Conservation (phyloP, 2,888 invertebrate species). For the Tipula vernalis region DNA sequence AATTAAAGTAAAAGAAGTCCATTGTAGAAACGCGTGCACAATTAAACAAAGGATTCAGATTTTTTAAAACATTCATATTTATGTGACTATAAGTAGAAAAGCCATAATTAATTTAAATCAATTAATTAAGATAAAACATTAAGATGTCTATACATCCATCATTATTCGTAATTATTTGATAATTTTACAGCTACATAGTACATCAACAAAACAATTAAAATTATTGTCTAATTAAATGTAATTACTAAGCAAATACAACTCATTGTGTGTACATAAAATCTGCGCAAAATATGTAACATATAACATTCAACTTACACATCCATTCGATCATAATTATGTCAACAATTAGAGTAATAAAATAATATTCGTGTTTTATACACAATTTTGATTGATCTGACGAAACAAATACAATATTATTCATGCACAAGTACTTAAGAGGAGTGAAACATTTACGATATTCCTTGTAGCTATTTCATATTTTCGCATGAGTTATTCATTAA, state of each 20-base stretch:
- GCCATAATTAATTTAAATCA: background rate
- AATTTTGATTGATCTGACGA: background rate
- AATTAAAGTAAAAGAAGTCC: background rate
- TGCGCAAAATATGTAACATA: background rate
- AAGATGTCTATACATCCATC: background rate
- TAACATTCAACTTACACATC: background rate
- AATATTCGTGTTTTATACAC: background rate
- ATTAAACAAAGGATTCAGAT: background rate
- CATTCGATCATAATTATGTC: background rate
- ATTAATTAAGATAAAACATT: background rate
- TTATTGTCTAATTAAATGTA: background rate
- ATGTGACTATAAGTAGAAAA: background rate
- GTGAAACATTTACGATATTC: background rate
- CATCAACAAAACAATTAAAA: background rate
- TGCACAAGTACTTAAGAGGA: background rate
- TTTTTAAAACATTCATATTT: background rate
- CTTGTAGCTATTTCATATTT: background rate
- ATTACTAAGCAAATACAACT: background rate
- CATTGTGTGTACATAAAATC: background rate
- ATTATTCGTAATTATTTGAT: background rate
- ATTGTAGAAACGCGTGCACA: background rate
- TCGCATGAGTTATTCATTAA: background rate
- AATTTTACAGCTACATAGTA: background rate
- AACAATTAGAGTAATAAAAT: background rate
- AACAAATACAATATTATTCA: background rate